Evolutionary conservation across 1,140 invertebrate genomes (phyloP), one percentile per base, ranked within the genome.

Genomic region (Macrotrachela quadricornifera): DNA sequence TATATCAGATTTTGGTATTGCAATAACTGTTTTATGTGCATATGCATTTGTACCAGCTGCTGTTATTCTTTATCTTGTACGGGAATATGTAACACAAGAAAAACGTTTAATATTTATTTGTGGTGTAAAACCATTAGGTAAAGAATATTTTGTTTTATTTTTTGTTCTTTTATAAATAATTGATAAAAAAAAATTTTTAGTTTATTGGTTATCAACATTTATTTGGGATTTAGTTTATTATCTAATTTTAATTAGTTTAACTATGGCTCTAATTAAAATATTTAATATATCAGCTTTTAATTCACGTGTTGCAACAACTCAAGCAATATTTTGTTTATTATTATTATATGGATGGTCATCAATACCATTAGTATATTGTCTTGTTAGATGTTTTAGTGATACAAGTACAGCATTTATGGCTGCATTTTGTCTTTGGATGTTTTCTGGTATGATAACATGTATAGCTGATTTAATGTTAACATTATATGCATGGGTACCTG

Each of bases 1-100:
- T 37, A 64, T 70, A 8, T 64, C 67, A 8, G 72, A 74, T 55
- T 58, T 70, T 18, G 72, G 70, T 18, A 67, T 74, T 14, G 62
- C 70, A 14, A 51, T 74, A 13, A 61, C 71, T 14, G 64, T 75
- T 42, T 57, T 75, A 42, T 59, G 65, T 37, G 67, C 66, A 4
- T 66, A 64, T 56, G 63, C 63, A 37, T 66, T 68, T 48, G 61
- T 69, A 45, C 64, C 65, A 1, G 59, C 61, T 30, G 65, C 61
- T 15, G 60, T 65, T n/a, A 54, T 61, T n/a, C 56, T 67, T 37
- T 68, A 63, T 44, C 18, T 64, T 0, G 59, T 68, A 8, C 59
- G 59, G 49, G 67, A 69, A 54, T 17, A 59, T 15, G 30, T 58
- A 4, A 61, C 58, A 17, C 61, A 62, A 21, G 64, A 69, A 54